Conservation (phyloP, 2,888 invertebrate genomes). For the Dryobota labecula region DNA sequence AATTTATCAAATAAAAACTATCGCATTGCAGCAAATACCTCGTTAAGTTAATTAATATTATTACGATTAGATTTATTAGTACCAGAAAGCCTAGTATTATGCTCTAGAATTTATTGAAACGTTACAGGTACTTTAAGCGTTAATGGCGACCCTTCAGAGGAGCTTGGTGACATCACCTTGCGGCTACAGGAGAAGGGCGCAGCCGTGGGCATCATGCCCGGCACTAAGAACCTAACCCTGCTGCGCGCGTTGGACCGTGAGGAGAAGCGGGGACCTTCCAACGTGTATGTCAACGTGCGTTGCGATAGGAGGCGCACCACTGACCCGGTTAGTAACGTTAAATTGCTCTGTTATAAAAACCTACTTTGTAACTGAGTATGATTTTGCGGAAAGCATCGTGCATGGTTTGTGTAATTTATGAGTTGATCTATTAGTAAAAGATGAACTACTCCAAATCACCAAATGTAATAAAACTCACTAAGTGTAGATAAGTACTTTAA, state of each 20-base stretch:
- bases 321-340: conserved; percentile 91
- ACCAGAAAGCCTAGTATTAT: not conserved
- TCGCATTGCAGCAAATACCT: conserved; percentile 18
- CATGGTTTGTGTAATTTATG: not conserved
- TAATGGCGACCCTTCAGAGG: conserved; percentile 94
- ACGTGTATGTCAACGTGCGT: conserved; percentile 96
- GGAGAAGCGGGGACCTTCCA: conserved; percentile 95
- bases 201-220: conserved; percentile 94
- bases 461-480: too few species aligned
- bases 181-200: conserved; percentile 95
- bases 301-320: conserved; percentile 95
- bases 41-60: conserved; percentile 18
- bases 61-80: not conserved
- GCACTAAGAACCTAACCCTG: conserved; percentile 95
- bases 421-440: not conserved
- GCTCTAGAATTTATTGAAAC: not conserved
- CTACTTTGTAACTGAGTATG: conserved; percentile 9
- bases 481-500: too few species aligned
- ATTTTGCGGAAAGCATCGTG: not conserved
- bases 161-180: conserved; percentile 94
- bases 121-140: conserved; percentile 92
- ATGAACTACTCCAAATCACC: too few species aligned
- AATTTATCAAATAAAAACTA: conserved; percentile 9
- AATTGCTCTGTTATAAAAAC: not conserved
- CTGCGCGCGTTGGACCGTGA: conserved; percentile 95